A percentile compares a stretch with the other conserved stretches of the same genome.
Conservation (phyloP, 2,113 vertebrate genomes). For the Pluvialis apricaria region DNA sequence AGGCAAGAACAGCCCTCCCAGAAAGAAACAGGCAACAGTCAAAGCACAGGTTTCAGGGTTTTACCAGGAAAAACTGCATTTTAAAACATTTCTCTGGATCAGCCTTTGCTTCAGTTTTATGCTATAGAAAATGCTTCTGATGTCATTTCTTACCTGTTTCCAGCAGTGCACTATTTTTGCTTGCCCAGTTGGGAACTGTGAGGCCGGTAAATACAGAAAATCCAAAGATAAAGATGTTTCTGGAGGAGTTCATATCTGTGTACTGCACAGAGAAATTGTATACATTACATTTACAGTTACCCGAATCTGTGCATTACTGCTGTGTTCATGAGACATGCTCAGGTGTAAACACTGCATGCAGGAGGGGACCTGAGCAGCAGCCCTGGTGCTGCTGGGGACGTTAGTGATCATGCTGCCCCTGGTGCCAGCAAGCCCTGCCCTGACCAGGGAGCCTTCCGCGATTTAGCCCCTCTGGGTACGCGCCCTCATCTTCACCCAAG, state of each 20-base stretch:
- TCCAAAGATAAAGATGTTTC: conserved; percentile 95
- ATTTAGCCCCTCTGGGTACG: background rate
- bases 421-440: background rate
- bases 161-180: conserved; percentile 76
- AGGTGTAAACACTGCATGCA: background rate
- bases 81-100: background rate
- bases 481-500: background rate
- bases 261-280: conserved; percentile 75
- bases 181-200: conserved; percentile 88
- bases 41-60: background rate
- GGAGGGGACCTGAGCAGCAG: background rate
- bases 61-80: background rate
- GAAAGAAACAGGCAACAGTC: background rate
- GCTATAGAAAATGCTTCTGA: background rate
- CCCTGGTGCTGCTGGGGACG: background rate
- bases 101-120: background rate
- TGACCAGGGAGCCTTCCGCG: background rate
- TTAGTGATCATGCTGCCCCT: background rate
- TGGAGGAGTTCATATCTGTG: conserved; percentile 92
- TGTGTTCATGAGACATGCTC: background rate
- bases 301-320: background rate
- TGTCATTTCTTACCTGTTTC: conserved; percentile 79
- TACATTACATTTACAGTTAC: background rate
- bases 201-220: conserved; percentile 92
- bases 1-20: background rate